Evolutionary conservation across 1,140 invertebrate genomes (phyloP), one percentile per base, ranked within the genome.

Genomic region (Pseudomyrmex gracilis): DNA sequence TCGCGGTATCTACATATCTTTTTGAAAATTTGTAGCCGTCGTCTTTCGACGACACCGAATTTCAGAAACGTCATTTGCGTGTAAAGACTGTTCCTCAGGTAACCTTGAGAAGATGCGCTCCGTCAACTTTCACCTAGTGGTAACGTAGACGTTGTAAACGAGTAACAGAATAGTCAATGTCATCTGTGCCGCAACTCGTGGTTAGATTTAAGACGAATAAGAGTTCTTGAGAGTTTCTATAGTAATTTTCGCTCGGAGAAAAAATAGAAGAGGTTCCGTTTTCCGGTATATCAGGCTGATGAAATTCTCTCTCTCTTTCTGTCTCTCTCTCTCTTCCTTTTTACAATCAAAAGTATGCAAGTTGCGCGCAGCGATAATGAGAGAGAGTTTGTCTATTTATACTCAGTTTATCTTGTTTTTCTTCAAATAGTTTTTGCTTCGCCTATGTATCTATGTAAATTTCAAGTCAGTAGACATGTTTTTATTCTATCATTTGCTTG

Each of bases 101-200:
- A 88, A 93, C 92, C 92, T 91, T 93, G 92, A 91, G 92, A 91
- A 87, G 89, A 91, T 89, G 90, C 89, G 87, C 87, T 90, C 86
- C 68, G 85, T 91, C 92, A 90, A 93, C 92, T 93, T 93, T 93
- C 92, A 93, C 92, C 84, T 58, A 58, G 66, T 84, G 82, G 89
- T 88, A 92, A 77, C 67, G 61, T 77, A 85, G 73, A 82, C 76
- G 87, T 66, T 74, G 45, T 76, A 77, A 73, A 85, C 71, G 64
- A 83, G 73, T 82, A 91, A 90, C 74, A 85, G 83, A 73, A 78
- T 90, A 92, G 89, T 92, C 92, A 93, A 92, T 92, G 91, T 92
- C 91, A 92, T 58, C 82, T 15, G 58, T 53, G 45, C 58, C 70
- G 60, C 77, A 47, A 58, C 60, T 63, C 64, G 55, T 67, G 55